Evolutionary conservation across 2,888 invertebrate species (phyloP), one percentile per base, ranked within the genome.

Genomic region (Caenorhabditis uteleia): DNA sequence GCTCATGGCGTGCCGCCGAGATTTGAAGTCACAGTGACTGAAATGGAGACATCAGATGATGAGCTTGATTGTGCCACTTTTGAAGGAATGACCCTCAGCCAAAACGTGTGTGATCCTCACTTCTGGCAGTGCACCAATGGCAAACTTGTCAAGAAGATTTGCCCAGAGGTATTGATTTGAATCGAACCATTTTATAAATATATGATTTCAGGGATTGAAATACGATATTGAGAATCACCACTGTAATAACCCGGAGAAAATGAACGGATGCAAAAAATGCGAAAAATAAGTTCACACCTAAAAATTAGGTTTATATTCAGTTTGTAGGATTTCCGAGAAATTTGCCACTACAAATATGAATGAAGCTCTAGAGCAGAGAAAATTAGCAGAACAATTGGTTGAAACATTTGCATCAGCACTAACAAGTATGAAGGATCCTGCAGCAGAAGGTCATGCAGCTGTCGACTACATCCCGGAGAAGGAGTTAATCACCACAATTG

Each of bases 181-280:
- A 65, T 23, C 49, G 39, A 12, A 12, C 46, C 1, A 8, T 65
- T 23, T 20, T 50, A n/a, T n/a, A n/a, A n/a, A n/a, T n/a, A n/a
- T n/a, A n/a, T n/a, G n/a, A n/a, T n/a, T n/a, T n/a, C n/a, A n/a
- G n/a, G 67, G 50, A 16, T 43, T 73, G 20, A 49, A 68, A 46
- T 73, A 64, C 50, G 64, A 68, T 20, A 26, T 50, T 10, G 50
- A 49, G 18, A 49, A 49, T n/a, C 54, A 66, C 36, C 38, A 59
- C 3, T 73, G 73, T 34, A 66, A 70, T 26, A 51, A 33, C 20
- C 51, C 61, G 51, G 47, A 70, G 44, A 62, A 23, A 36, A 47
- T 59, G 12, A 48, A 49, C 1, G 16, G 65, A 46, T 65, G 65
- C 33, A 58, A 64, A 20, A 36, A 44, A 2, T 21, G 49, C n/a